Conservation (phyloP, 2,888 invertebrate species). For the Trypoxylon attenuatum region DNA sequence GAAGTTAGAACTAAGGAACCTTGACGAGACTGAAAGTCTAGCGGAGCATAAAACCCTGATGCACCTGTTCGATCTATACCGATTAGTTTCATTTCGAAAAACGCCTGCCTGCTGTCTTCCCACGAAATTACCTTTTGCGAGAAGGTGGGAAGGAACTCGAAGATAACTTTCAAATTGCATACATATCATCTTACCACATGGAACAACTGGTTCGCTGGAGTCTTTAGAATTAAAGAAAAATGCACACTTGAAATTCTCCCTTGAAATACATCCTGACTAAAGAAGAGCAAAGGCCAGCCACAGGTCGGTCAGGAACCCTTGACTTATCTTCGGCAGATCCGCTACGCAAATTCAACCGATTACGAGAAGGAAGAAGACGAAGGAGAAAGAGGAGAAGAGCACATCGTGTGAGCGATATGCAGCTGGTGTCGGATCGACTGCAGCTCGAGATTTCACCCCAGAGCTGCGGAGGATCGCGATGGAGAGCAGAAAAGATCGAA, state of each 20-base stretch:
- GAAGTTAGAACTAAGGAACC: slow-evolving; percentile 38
- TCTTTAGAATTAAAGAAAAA: too few relatives aligned
- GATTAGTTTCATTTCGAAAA: slow-evolving; percentile 36
- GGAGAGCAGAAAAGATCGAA: slow-evolving; percentile 10
- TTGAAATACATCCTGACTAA: too few relatives aligned
- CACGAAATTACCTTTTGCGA: slow-evolving; percentile 16
- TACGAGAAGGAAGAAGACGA: slow-evolving; percentile 19
- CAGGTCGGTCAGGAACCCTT: neutral
- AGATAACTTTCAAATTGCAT: too few relatives aligned
- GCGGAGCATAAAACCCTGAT: slow-evolving; percentile 37
- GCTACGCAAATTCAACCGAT: slow-evolving; percentile 38
- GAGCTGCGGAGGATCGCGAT: slow-evolving; percentile 32
- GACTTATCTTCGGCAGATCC: neutral
- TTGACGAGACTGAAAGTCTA: slow-evolving; percentile 39
- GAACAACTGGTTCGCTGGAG: too few relatives aligned
- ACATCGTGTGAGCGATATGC: slow-evolving; percentile 26
- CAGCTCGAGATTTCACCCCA: slow-evolving; percentile 29
- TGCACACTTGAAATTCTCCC: too few relatives aligned
- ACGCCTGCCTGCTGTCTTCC: slow-evolving; percentile 18
- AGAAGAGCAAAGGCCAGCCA: too few relatives aligned
- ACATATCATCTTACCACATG: too few relatives aligned
- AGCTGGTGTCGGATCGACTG: slow-evolving; percentile 40
- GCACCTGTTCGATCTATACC: slow-evolving; percentile 43
- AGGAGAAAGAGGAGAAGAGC: neutral
- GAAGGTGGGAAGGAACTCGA: too few relatives aligned